A percentile compares a stretch with the other conserved stretches of the same genome.
phyloP scores from a whole-genome alignment of 2,113 vertebrate species.

The Tupaia chinensis region DNA sequence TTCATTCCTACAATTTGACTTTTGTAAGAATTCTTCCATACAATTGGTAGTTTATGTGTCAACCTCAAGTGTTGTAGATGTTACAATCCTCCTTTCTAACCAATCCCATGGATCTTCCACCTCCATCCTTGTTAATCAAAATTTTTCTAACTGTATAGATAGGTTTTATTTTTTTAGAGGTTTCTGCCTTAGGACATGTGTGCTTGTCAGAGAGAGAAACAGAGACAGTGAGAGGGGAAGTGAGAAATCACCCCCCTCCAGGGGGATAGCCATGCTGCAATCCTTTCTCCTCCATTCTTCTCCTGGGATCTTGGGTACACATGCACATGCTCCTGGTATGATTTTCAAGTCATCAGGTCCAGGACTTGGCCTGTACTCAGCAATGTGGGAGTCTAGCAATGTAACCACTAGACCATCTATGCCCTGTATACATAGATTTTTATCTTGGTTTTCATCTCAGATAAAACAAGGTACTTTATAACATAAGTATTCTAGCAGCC shows the following conservation, averaged over 20 bases:
- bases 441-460: constrained; percentile 15
- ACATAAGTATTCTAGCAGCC: neutral
- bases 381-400: too few species aligned
- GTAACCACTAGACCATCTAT: too few species aligned
- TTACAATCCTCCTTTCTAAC: neutral
- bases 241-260: too few species aligned
- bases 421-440: neutral
- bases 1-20: neutral
- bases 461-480: neutral
- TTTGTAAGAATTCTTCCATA: neutral
- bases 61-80: neutral
- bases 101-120: neutral
- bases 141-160: neutral
- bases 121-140: accelerated
- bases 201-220: too few species aligned
- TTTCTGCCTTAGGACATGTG: too few species aligned
- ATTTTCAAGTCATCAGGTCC: too few species aligned
- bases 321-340: too few species aligned
- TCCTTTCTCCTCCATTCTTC: too few species aligned
- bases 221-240: too few species aligned
- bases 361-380: too few species aligned
- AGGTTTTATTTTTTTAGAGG: neutral
- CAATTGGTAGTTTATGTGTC: neutral
- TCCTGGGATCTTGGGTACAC: too few species aligned
- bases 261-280: too few species aligned